These are phyloP conservation scores for Spodoptera exigua DNA, from an alignment of 2,888 invertebrate genomes.

Conservation along the genomic window DNA sequence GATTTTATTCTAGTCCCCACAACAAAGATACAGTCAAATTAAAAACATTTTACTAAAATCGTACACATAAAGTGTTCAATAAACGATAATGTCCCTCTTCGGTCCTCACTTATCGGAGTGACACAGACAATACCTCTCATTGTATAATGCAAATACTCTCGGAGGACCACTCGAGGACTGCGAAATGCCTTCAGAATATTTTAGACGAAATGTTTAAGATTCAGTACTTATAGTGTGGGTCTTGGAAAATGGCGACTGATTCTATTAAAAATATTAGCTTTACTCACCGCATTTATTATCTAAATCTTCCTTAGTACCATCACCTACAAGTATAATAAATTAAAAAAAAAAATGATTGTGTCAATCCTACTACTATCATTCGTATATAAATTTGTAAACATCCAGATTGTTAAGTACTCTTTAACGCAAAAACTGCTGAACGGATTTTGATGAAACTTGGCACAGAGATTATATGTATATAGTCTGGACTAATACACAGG, in stretches of 20 bases:
- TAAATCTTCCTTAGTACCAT: too few species aligned
- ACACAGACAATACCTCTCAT: conserved; percentile 48
- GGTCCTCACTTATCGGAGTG: conserved; percentile 45
- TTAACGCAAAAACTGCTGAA: too few species aligned
- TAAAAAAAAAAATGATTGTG: too few species aligned
- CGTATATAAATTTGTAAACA: too few species aligned
- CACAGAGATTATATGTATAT: too few species aligned
- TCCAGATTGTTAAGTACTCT: too few species aligned
- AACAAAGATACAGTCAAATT: conserved; percentile 3
- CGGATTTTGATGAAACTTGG: too few species aligned
- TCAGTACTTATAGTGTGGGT: conserved; percentile 17
- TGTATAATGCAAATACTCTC: conserved; percentile 57
- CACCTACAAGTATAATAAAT: too few species aligned
- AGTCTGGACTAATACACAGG: too few species aligned
- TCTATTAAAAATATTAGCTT: background rate
- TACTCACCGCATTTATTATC: too few species aligned
- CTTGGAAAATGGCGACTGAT: conserved; percentile 21
- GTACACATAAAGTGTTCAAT: conserved; percentile 39
- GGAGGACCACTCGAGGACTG: conserved; percentile 36
- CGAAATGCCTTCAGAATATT: conserved; percentile 40
- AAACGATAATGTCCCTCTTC: conserved; percentile 37
- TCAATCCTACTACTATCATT: too few species aligned
- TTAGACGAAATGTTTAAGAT: conserved; percentile 48
- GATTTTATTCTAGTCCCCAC: too few species aligned
- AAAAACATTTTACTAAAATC: conserved; percentile 9